Base-by-base conservation (phyloP, 2,888 invertebrate genomes). In the Apantesis nais region DNA sequence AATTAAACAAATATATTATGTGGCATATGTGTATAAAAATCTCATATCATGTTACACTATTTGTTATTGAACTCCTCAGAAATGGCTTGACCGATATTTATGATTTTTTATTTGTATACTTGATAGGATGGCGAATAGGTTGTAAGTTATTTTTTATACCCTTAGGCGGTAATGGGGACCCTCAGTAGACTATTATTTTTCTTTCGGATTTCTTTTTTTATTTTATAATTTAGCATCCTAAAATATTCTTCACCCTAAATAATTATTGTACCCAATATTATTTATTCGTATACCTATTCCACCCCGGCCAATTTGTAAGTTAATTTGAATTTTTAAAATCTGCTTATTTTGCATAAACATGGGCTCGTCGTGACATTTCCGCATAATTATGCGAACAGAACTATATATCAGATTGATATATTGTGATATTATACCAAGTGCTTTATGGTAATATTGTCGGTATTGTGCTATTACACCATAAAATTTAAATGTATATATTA, bases 311-410 rank as follows among this genome's bases (percentile, higher is more conserved):
- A 86, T 87, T 88, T 84, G 85, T 82, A 72, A 76, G 83, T 78
- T 87, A 81, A 89, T 89, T 87, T 86, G 78, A 87, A 88, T 88
- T 85, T 83, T 80, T 74, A 80, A 85, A 82, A 85, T 80, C 71
- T 74, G 72, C 76, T 78, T 85, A 83, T 86, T 94, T 94, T 86
- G 93, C 94, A 94, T 94, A 93, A 93, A 93, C 92, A 93, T 89
- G 94, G 94, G 94, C 89, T 75, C 74, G 77, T 77, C 74, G 85
- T 79, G 70, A 83, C 75, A 86, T 86, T 90, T 90, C 86, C 86
- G 89, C 83, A 85, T 89, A 82, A 86, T 85, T 84, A 82, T 85
- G 78, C 80, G 77, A 83, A 81, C 72, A 70, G 80, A 88, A 91
- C 85, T 85, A 90, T 89, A 78, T 86, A 73, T 73, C 72, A 73